Base-by-base conservation (phyloP, 2,113 vertebrate species). In the Gymnobelideus leadbeateri region DNA sequence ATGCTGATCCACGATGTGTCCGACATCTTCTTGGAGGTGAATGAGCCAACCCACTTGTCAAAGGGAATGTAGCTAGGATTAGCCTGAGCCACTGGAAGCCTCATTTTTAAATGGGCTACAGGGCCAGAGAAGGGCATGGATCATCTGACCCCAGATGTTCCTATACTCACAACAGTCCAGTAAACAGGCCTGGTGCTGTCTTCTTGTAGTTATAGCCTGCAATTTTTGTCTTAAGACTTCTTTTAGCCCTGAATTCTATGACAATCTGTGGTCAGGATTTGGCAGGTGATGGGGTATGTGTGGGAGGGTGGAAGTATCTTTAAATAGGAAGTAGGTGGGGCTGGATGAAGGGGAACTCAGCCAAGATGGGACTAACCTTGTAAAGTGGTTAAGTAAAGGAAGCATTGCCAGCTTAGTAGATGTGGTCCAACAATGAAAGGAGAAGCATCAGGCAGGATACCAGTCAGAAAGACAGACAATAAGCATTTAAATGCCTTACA, bases 1-100 rank as follows among this genome's bases (percentile, higher is more conserved):
- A 97, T 99, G 99, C 95, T 99, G 94, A 96, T 99, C 14, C 99
- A 99, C 0, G 99, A 99, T 96, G 99, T 99, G 0, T 99, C 99
- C 0, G 99, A 99, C 96, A 98, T 99, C 93, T 96, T 99, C 43
- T 97, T 99, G 4, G 99, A 99, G 99, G 99, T 99, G 97, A 98
- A 94, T 84, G n/a, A 84, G 50, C 52, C 0, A 84, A 23, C 19
- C 19, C 37, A 84, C 6, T 43, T 43, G n/a, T 84, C n/a, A 23
- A 43, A 43, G 37, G 19, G n/a, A 43, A 43, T 84, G n/a, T 19
- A 84, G 19, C 68, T n/a, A 16, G 11, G 10, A 37, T 68, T 68
- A 68, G 57, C 31, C 57, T n/a, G 68, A 43, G 19, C 16, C 16
- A n/a, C 61, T 77, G 14, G 5, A 6, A 77, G 37, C 1, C 31